phyloP scores from a whole-genome alignment of 30 jellyfish, hydroid and myxozoan species.

The Aurelia sp. region DNA sequence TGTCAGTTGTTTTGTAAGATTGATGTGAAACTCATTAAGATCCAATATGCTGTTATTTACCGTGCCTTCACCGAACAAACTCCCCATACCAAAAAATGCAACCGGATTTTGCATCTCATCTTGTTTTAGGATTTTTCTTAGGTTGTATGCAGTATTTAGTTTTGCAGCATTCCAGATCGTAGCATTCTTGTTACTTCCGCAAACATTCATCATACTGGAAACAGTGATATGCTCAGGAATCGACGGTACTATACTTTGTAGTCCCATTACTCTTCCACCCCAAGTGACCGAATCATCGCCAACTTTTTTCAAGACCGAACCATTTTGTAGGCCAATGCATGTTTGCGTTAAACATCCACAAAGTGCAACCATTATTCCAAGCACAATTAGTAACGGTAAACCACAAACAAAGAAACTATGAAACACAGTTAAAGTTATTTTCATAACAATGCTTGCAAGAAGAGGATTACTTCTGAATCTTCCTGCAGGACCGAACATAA shows the following conservation, averaged over 20 bases:
- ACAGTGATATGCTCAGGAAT: conserved; percentile 1
- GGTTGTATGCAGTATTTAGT: background rate
- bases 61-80: conserved; percentile 17
- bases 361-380: conserved; percentile 29
- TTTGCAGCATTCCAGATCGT: conserved; percentile 39
- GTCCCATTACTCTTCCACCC: conserved; percentile 40
- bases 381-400: background rate
- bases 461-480: background rate
- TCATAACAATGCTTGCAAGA: background rate
- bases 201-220: background rate
- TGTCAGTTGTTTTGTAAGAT: background rate
- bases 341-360: conserved; percentile 48
- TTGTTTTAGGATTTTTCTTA: conserved; percentile 10
- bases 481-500: conserved; percentile 1
- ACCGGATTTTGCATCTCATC: conserved; percentile 12
- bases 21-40: background rate
- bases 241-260: conserved; percentile 5
- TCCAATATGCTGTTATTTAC: background rate
- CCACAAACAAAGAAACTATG: conserved; percentile 18
- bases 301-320: conserved; percentile 15
- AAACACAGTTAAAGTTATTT: background rate
- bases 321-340: conserved; percentile 45
- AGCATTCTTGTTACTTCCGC: conserved; percentile 19
- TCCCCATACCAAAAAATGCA: conserved; percentile 8
- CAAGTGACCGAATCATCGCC: conserved; percentile 43